Percentiles rank a stretch among this genome's conserved stretches.
Conservation (phyloP, 2,113 vertebrate genomes). For the Cyrtonyx montezumae region DNA sequence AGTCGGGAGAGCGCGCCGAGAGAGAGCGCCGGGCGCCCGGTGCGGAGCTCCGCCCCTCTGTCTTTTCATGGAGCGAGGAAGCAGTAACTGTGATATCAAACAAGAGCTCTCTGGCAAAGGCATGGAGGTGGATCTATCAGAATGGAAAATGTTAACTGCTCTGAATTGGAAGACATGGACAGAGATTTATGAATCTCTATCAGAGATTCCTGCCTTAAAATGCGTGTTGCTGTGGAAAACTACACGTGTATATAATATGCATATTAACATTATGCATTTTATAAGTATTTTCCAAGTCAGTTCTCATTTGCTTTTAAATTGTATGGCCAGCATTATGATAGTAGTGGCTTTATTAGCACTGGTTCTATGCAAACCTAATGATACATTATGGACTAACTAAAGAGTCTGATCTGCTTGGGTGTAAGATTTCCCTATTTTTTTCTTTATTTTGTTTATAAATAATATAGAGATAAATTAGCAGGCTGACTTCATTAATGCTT, state of each 20-base stretch:
- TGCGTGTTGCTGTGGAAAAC: neutral
- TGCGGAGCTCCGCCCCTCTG: no score
- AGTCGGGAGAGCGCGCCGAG: no score
- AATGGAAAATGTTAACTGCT: neutral
- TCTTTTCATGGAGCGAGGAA: neutral
- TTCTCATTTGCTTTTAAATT: neutral
- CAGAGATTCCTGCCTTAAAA: neutral
- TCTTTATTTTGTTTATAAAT: neutral
- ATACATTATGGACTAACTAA: neutral
- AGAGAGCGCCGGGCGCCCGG: no score
- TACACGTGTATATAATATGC: no score
- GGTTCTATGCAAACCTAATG: neutral
- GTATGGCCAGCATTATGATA: neutral
- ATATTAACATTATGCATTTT: neutral
- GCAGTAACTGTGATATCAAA: neutral
- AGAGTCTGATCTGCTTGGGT: neutral
- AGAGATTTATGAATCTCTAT: neutral
- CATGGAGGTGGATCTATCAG: accelerated
- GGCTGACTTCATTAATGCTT: neutral
- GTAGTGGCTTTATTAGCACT: neutral
- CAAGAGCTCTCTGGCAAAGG: neutral
- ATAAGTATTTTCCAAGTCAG: neutral
- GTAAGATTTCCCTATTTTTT: neutral
- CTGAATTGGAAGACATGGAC: neutral
- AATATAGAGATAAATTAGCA: neutral